Evolutionary conservation across 2,113 vertebrate genomes (phyloP).

Genomic region (Hemicordylus capensis): DNA sequence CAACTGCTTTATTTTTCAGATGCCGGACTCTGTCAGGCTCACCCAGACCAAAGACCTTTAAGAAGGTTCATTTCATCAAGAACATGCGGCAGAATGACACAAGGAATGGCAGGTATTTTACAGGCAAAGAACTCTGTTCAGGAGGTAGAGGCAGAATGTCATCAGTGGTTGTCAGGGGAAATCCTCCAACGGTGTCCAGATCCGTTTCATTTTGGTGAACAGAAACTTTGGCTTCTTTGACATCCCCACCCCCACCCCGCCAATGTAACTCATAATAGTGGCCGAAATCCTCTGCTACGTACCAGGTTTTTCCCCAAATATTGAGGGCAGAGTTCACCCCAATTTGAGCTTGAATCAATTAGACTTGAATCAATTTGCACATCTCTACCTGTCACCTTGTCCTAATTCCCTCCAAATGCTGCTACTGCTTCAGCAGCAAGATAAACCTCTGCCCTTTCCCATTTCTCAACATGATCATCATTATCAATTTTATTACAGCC

Average conservation of each 20-base stretch:
- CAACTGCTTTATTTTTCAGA: constrained; percentile 78
- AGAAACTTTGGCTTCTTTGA: background rate
- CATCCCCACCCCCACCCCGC: too few relatives aligned
- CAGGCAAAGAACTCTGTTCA: background rate
- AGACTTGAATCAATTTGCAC: too few relatives aligned
- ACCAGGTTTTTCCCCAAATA: too few relatives aligned
- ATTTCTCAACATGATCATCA: too few relatives aligned
- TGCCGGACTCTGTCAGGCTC: constrained; percentile 98
- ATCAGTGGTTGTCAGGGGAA: background rate
- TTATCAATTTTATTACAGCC: too few relatives aligned
- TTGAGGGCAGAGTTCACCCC: too few relatives aligned
- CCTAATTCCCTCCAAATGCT: too few relatives aligned
- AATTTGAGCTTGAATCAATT: too few relatives aligned
- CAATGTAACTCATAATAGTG: too few relatives aligned
- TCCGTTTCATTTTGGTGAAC: background rate
- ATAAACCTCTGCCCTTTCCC: background rate
- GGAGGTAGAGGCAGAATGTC: background rate
- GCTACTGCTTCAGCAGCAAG: background rate
- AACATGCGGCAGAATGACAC: constrained; percentile 96
- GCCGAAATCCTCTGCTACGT: background rate
- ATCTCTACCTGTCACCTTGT: too few relatives aligned
- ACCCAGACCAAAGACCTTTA: constrained; percentile 98
- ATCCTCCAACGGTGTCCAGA: background rate
- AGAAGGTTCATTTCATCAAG: constrained; percentile 99
- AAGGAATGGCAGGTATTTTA: constrained; percentile 91